Evolutionary conservation across 2,797 vertebrate genomes (phyloP).

Genomic region (Spinus olivaceus): DNA sequence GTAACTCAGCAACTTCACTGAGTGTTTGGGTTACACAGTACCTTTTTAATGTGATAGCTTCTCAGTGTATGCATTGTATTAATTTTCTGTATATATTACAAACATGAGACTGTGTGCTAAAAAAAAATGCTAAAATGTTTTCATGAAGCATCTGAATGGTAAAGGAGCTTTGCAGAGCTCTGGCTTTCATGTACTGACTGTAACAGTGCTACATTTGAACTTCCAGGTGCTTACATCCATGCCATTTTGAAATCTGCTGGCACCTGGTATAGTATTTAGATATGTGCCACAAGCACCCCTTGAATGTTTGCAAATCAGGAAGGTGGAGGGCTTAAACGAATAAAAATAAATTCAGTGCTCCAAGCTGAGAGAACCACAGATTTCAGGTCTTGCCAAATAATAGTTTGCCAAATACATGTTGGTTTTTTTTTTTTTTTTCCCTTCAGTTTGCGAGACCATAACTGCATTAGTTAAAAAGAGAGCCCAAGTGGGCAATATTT

Average conservation of each 20-base stretch:
- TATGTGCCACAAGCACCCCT: slow-evolving; percentile 78
- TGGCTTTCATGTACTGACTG: neutral
- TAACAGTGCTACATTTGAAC: neutral
- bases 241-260: neutral
- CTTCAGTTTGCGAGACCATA: neutral
- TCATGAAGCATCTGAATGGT: neutral
- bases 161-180: slow-evolving; percentile 20
- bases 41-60: neutral
- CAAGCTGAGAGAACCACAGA: slow-evolving; percentile 48
- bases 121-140: neutral
- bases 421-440: neutral
- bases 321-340: slow-evolving; percentile 53
- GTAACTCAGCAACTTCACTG: slow-evolving; percentile 86
- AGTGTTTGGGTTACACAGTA: neutral
- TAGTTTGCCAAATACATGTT: neutral
- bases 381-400: neutral
- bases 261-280: slow-evolving; percentile 9
- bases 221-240: neutral
- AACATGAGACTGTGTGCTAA: slow-evolving; percentile 10
- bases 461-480: neutral
- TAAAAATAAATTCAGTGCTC: slow-evolving; percentile 73
- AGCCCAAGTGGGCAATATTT: neutral
- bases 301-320: slow-evolving; percentile 49
- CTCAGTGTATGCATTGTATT: neutral
- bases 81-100: neutral